phyloP scores from a whole-genome alignment of 2,888 invertebrate species.

The Penaeus monodon region DNA sequence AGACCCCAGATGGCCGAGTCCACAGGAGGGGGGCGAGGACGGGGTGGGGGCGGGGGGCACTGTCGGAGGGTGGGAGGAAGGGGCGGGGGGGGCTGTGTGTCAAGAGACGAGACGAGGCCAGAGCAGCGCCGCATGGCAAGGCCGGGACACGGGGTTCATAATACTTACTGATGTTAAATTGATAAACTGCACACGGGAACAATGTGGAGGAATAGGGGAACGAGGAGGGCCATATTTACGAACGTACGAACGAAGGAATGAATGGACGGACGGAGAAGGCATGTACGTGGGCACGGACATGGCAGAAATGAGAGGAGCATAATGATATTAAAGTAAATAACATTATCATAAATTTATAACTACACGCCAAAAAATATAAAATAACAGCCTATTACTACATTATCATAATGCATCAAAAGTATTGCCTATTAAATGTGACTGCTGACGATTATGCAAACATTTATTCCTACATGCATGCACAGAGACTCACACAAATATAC shows the following conservation, averaged over 20 bases:
- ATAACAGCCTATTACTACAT: no score
- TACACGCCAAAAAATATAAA: no score
- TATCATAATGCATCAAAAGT: no score
- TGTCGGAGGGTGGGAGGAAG: not conserved
- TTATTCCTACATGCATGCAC: no score
- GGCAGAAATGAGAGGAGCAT: no score
- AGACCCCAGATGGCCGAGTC: not conserved
- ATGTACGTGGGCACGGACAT: not conserved
- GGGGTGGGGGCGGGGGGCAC: not conserved
- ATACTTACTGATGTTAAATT: conserved; percentile 11
- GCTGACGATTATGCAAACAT: no score
- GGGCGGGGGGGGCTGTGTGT: not conserved
- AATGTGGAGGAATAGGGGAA: conserved; percentile 16
- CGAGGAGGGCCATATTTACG: conserved; percentile 1
- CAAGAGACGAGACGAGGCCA: no score
- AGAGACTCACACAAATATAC: no score
- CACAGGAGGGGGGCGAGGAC: not conserved
- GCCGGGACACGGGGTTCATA: not conserved
- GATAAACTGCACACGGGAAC: conserved; percentile 29
- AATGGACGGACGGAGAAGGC: not conserved
- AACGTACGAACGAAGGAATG: conserved; percentile 23
- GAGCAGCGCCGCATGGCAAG: no score
- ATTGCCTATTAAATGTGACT: no score
- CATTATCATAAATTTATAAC: no score
- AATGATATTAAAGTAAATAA: no score